Conservation (phyloP, 92 coral and sea anemone species). For the Micromussa lordhowensis region DNA sequence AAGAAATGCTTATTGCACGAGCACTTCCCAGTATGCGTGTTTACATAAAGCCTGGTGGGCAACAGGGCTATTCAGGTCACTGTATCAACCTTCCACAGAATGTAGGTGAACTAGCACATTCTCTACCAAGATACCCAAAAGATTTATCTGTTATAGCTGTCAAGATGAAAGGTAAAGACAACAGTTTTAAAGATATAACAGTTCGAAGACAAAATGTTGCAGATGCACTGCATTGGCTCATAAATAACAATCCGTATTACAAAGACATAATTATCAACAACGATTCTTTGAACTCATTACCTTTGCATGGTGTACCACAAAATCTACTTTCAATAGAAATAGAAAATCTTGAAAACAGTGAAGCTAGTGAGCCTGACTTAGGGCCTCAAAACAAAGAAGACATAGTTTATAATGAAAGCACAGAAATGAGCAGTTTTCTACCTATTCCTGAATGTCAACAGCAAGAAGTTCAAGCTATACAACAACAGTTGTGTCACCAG, state of each 20-base stretch:
- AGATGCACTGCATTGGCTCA: slow-evolving; percentile 51
- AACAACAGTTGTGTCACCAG: slow-evolving; percentile 43
- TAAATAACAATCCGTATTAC: slow-evolving; percentile 62
- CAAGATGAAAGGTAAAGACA: too few relatives aligned
- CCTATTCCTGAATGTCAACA: slow-evolving; percentile 53
- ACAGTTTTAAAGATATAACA: slow-evolving; percentile 56
- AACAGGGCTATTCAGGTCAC: slow-evolving; percentile 76
- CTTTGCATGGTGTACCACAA: slow-evolving; percentile 74
- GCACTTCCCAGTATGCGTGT: slow-evolving; percentile 70
- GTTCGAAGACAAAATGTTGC: slow-evolving; percentile 54
- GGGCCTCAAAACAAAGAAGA: slow-evolving; percentile 60
- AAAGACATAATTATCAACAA: slow-evolving; percentile 17
- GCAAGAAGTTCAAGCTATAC: slow-evolving; percentile 67
- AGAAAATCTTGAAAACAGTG: slow-evolving; percentile 46
- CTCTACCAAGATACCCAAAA: slow-evolving; percentile 56
- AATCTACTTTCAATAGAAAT: slow-evolving; percentile 69
- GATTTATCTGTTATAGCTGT: too few relatives aligned
- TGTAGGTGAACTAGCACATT: slow-evolving; percentile 66
- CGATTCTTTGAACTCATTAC: slow-evolving; percentile 63
- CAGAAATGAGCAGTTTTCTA: slow-evolving; percentile 64
- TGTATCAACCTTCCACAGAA: slow-evolving; percentile 72
- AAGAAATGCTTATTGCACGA: slow-evolving; percentile 64
- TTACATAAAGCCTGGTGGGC: slow-evolving; percentile 75
- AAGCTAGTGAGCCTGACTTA: slow-evolving; percentile 44
- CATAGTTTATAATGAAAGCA: slow-evolving; percentile 61